Evolutionary conservation across 2,113 vertebrate genomes (phyloP).

Genomic region (Microcebus lehilahytsara): DNA sequence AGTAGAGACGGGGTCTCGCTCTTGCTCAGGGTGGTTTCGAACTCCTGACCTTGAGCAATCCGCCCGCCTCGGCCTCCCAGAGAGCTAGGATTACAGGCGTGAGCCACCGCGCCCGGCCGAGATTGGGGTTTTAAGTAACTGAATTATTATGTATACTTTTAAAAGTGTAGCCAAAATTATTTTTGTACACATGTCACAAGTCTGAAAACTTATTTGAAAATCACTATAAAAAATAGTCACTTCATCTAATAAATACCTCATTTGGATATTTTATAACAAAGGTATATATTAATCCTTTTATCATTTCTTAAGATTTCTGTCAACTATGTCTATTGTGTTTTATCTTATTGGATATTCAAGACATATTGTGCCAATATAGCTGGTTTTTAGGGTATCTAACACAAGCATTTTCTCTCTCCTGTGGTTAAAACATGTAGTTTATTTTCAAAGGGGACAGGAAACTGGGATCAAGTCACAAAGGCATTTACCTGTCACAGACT

Average conservation of each 20-base stretch:
- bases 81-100: too few species aligned
- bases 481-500: conserved; percentile 83
- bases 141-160: not conserved
- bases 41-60: too few species aligned
- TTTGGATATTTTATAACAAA: not conserved
- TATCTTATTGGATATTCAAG: conserved; percentile 50
- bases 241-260: not conserved
- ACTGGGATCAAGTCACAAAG: conserved; percentile 81
- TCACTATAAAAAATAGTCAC: not conserved
- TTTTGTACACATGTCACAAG: not conserved
- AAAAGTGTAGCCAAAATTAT: not conserved
- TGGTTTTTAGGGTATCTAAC: conserved; percentile 68
- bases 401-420: conserved; percentile 55
- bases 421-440: conserved; percentile 81
- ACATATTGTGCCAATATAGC: conserved; percentile 70
- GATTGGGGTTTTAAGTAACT: not conserved
- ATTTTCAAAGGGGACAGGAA: conserved; percentile 81
- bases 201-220: not conserved
- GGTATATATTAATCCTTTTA: not conserved
- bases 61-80: too few species aligned
- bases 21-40: too few species aligned
- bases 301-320: not conserved
- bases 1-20: too few species aligned
- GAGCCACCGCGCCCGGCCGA: too few species aligned
- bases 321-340: not conserved